Base-by-base conservation (phyloP, 2,113 vertebrate species). In the Otolemur garnettii region DNA sequence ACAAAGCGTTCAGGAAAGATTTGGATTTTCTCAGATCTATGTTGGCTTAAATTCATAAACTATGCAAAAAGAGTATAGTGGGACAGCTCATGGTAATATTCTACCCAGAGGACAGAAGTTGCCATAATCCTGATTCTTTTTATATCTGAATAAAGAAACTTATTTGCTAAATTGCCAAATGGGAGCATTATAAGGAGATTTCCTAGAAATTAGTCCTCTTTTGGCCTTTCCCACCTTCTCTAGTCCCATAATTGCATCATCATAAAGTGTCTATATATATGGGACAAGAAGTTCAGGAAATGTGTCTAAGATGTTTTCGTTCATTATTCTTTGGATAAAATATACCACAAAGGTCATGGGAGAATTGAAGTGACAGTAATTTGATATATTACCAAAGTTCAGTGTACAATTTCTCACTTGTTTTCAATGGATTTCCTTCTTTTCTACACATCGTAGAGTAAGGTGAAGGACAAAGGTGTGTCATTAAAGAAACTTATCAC, bases 241-340 rank as follows among this genome's bases (percentile, higher is more conserved):
- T 15, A 66, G 38, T 83, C 59, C 4, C 26, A 15, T 87, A 60
- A 74, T 30, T 78, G 66, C 55, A 71, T 81, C 17, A n/a, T 60
- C 19, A 30, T 82, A 75, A 66, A 83, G 60, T 91, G 72, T 93
- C 84, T 92, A 55, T 35, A 53, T 42, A 30, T 59, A 84, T 62
- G 50, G 33, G 33, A 93, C 35, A 74, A 64, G 59, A 90, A 38
- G 4, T 83, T 81, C 62, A 92, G 81, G 74, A 26, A 96, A 38
- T 62, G 45, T 77, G 82, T 90, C 74, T 45, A 78, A 90, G 35
- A 88, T 60, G 81, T n/a, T 81, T 95, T 87, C 80, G 42, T 93
- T 97, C 66, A 66, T 95, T 96, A 93, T 92, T 82, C 71, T 96
- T 96, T 96, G 81, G 80, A 60, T 87, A 94, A 95, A 93, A 84